A percentile compares a stretch with the other conserved stretches of the same genome.
Conservation (phyloP, 2,113 vertebrate genomes). For the Alces alces region DNA sequence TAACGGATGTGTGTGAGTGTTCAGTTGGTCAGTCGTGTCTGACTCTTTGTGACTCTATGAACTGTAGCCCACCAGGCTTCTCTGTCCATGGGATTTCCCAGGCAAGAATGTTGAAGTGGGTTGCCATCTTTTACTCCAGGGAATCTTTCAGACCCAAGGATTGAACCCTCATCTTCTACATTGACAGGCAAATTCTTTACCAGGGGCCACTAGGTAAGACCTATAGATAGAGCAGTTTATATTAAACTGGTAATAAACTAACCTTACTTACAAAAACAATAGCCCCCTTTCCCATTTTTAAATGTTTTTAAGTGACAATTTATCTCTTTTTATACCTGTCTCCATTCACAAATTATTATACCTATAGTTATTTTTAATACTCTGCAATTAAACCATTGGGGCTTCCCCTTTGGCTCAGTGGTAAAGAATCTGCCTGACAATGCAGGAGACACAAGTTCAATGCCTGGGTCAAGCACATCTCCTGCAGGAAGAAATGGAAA, state of each 20-base stretch:
- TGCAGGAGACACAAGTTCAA: not conserved
- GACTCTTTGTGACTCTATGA: not conserved
- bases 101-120: not conserved
- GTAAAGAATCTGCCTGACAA: not conserved
- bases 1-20: not conserved
- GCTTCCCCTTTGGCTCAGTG: not conserved
- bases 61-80: not conserved
- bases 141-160: not conserved
- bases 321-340: not conserved
- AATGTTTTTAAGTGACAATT: not conserved
- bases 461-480: not conserved
- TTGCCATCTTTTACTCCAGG: not conserved
- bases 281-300: not conserved
- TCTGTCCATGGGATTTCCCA: not conserved
- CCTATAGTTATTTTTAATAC: not conserved
- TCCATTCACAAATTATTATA: not conserved
- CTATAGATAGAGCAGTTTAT: not conserved
- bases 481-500: not conserved
- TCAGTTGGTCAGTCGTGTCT: not conserved
- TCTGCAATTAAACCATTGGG: not conserved
- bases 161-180: not conserved
- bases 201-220: not conserved
- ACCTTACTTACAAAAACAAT: not conserved
- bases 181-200: not conserved
- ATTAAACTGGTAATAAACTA: not conserved